Base-by-base conservation (phyloP, 53 echinoderm and acorn worm genomes). In the Apostichopus leukothele region DNA sequence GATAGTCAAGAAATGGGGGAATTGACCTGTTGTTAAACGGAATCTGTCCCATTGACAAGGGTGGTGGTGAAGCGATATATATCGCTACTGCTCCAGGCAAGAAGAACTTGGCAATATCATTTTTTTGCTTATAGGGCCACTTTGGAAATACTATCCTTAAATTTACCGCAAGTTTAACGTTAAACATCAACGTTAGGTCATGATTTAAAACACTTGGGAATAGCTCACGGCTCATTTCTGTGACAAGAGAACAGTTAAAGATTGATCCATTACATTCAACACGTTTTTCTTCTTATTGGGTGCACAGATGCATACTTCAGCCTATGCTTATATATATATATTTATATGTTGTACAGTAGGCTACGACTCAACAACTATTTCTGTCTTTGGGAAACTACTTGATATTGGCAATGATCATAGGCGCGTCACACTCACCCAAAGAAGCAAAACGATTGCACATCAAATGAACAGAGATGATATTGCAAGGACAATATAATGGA, bases 111-210 rank as follows among this genome's bases (percentile, higher is more conserved):
- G 81, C 81, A 80, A 55, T 54, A 23, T 39, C 39, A 39, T 39
- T 39, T 19, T 14, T 54, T 53, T 81, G 81, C 81, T 55, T 11
- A 39, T 39, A 59, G 51, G 81, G 81, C 53, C 51, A 54, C 51
- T 55, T 18, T 51, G 54, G 57, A 81, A 54, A 81, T 59, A 11
- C 7, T 19, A 81, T 57, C 14, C 54, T 81, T 81, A 54, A 81
- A 81, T 59, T 81, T 54, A 81, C 81, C 81, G 81, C 81, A 54
- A 59, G 55, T 81, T 81, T 54, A 52, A 79, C 53, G 6, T 53
- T 53, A 54, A 81, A 54, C 81, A 81, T 81, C 51, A 19, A 54
- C 54, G 81, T 81, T 59, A 81, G 81, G 81, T 81, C 81, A 81
- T 81, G 81, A 59, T 59, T 81, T 81, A 12, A 59, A 81, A 59